Evolutionary conservation across 2,888 invertebrate genomes (phyloP).

Genomic region (Crossocerus cetratus): DNA sequence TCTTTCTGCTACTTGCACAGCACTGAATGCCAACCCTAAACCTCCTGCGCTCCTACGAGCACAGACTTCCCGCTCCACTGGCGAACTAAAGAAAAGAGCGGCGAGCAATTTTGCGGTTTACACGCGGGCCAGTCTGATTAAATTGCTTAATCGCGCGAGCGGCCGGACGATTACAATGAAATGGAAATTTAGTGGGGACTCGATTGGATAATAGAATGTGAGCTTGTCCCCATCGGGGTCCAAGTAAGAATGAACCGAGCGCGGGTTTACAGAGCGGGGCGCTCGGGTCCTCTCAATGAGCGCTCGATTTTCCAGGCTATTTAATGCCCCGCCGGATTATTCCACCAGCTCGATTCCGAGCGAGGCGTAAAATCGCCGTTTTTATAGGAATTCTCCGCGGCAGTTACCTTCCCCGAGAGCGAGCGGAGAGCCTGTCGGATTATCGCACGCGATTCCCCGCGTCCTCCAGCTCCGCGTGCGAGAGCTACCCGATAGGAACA

Average conservation of each 20-base stretch:
- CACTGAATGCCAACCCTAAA: too few relatives aligned
- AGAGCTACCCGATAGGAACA: background rate
- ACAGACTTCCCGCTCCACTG: too few relatives aligned
- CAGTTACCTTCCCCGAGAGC: background rate
- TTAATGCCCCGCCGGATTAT: constrained; percentile 8
- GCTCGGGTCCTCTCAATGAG: background rate
- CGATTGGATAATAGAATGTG: too few relatives aligned
- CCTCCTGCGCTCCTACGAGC: too few relatives aligned
- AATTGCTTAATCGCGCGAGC: too few relatives aligned
- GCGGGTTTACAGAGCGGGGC: background rate
- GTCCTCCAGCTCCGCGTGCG: background rate
- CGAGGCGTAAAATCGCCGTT: constrained; percentile 10
- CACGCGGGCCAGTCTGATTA: too few relatives aligned
- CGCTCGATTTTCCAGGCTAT: constrained; percentile 1
- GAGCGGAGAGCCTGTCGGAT: background rate
- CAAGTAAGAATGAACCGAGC: background rate
- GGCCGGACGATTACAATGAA: too few relatives aligned
- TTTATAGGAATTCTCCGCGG: constrained; percentile 8
- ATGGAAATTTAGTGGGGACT: too few relatives aligned
- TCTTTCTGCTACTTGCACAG: background rate
- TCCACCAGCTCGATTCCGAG: constrained; percentile 10
- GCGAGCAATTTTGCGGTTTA: too few relatives aligned
- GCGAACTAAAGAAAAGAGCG: too few relatives aligned
- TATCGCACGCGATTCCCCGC: background rate
- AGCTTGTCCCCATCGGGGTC: background rate